Evolutionary conservation across 2,888 invertebrate species (phyloP).

Genomic region (Scaptodrosophila latifasciaeformis): DNA sequence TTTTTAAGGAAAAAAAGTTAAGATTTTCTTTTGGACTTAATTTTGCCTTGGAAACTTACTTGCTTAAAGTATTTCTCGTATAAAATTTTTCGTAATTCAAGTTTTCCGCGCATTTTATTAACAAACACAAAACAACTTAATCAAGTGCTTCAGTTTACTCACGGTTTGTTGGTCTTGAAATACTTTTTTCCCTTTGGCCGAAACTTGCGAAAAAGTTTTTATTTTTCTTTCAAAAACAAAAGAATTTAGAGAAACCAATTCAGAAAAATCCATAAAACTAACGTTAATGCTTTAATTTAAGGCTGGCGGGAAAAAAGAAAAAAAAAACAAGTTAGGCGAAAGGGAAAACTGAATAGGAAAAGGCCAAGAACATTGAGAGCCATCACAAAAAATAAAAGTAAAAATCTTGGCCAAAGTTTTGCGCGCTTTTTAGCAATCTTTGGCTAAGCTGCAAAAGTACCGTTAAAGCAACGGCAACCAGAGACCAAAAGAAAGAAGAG

Average conservation of each 20-base stretch:
- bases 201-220: slow-evolving; percentile 1
- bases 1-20: too few species aligned
- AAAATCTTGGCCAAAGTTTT: slow-evolving; percentile 28
- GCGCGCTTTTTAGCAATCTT: slow-evolving; percentile 50
- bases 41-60: too few species aligned
- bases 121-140: too few species aligned
- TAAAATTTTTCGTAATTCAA: too few species aligned
- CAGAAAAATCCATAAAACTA: slow-evolving; percentile 56
- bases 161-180: slow-evolving; percentile 13
- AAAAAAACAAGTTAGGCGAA: neutral
- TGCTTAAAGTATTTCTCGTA: too few species aligned
- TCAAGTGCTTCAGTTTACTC: too few species aligned
- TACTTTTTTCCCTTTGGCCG: slow-evolving; percentile 14
- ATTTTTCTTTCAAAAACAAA: neutral
- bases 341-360: neutral
- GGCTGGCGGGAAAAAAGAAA: slow-evolving; percentile 45
- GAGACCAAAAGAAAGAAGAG: neutral
- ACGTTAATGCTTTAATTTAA: slow-evolving; percentile 63
- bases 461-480: slow-evolving; percentile 5
- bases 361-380: slow-evolving; percentile 23
- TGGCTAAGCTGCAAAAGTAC: slow-evolving; percentile 47
- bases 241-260: slow-evolving; percentile 47
- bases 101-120: too few species aligned
- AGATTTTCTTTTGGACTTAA: too few species aligned
- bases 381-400: slow-evolving; percentile 13